These are phyloP conservation scores for Argyrosomus regius DNA, from an alignment of 2,797 vertebrate species.

Conservation along the genomic window DNA sequence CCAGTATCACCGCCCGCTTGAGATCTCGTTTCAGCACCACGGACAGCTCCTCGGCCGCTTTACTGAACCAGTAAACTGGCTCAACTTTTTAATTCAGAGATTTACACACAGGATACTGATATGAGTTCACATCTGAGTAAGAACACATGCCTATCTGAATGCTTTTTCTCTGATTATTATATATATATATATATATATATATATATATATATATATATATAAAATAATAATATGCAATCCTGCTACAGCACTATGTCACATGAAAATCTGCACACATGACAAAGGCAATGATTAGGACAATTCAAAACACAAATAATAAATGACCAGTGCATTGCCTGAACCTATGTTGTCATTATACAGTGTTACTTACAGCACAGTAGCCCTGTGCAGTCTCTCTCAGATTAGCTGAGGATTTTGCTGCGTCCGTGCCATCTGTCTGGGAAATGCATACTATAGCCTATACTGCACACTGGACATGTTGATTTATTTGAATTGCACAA, in stretches of 20 bases:
- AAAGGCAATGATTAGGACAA: neutral
- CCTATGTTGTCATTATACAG: conserved; percentile 50
- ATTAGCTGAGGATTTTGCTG: conserved; percentile 79
- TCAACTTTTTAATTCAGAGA: conserved; percentile 39
- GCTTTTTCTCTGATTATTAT: neutral
- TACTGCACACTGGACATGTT: conserved; percentile 10
- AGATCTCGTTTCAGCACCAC: conserved; percentile 81
- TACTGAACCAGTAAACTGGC: neutral
- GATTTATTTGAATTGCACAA: conserved; percentile 28
- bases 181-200: too few relatives aligned
- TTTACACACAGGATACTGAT: neutral
- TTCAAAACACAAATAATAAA: conserved; percentile 9
- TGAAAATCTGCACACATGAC: neutral
- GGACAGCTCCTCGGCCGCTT: conserved; percentile 74
- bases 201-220: neutral
- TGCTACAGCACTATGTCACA: neutral
- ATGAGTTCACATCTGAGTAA: neutral
- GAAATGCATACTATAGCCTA: conserved; percentile 48
- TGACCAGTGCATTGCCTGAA: conserved; percentile 9
- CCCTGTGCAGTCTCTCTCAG: conserved; percentile 64
- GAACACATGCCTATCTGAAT: neutral
- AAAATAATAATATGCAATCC: neutral
- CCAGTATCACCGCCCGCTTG: conserved; percentile 27
- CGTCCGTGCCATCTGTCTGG: conserved; percentile 75
- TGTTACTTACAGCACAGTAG: conserved; percentile 44